Percentiles rank a stretch among this genome's conserved stretches.
Evolutionary conservation across 2,888 invertebrate species (phyloP).

Genomic region (Acanthococcus lagerstroemiae): DNA sequence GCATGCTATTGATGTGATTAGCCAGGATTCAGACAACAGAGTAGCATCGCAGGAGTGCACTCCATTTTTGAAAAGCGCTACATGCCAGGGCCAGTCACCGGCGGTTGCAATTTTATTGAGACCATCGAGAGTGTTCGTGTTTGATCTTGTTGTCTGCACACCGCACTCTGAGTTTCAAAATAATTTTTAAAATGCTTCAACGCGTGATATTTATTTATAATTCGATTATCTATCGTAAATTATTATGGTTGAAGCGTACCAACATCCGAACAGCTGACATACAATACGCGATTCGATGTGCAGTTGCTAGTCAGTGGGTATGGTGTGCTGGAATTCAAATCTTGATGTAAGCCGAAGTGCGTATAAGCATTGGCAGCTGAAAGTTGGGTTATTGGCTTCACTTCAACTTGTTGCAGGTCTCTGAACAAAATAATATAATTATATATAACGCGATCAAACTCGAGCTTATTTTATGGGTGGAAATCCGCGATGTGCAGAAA

Average conservation of each 20-base stretch:
- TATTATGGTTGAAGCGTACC: background rate
- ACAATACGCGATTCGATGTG: background rate
- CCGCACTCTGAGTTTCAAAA: constrained; percentile 56
- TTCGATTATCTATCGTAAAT: background rate
- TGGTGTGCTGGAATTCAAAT: background rate
- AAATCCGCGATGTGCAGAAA: no score
- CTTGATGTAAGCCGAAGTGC: background rate
- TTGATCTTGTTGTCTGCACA: constrained; percentile 49
- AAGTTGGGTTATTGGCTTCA: background rate
- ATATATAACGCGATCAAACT: no score
- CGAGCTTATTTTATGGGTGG: no score
- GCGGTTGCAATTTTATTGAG: constrained; percentile 63
- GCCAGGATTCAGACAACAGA: constrained; percentile 69
- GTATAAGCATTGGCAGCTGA: background rate
- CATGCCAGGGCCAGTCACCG: constrained; percentile 91
- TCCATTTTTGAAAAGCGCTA: constrained; percentile 68
- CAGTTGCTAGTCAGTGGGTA: background rate
- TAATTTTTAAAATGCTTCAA: background rate
- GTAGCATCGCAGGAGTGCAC: constrained; percentile 83
- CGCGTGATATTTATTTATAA: background rate
- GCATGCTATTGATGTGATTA: constrained; percentile 76
- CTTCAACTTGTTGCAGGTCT: background rate
- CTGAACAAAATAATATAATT: background rate
- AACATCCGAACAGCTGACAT: background rate
- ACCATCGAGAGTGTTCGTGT: constrained; percentile 41